Conservation (phyloP, 2,888 invertebrate species). For the Hemaris fuciformis region DNA sequence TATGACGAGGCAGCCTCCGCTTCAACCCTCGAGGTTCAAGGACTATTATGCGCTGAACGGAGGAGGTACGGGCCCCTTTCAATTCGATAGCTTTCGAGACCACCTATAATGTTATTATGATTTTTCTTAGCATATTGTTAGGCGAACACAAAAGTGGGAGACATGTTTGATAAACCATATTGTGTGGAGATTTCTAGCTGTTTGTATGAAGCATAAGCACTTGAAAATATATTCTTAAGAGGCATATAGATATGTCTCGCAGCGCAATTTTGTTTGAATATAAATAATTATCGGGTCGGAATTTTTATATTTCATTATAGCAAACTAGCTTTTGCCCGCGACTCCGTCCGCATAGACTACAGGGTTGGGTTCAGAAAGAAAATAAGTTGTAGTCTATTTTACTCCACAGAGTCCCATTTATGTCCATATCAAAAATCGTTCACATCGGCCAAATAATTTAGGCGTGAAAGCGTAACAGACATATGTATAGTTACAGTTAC, state of each 20-base stretch:
- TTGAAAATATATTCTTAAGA: not conserved
- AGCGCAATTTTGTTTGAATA: no score
- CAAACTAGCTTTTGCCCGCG: no score
- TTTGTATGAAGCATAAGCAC: not conserved
- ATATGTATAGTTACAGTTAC: no score
- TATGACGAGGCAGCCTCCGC: not conserved
- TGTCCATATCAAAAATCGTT: no score
- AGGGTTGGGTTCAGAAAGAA: no score
- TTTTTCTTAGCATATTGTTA: slow-evolving; percentile 5
- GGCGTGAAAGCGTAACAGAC: no score
- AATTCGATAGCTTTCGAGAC: slow-evolving; percentile 2
- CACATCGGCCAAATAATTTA: no score
- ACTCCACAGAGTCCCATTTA: no score
- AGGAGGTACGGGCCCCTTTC: not conserved
- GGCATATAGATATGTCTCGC: not conserved
- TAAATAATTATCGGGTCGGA: no score
- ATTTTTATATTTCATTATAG: no score
- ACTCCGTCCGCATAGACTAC: no score
- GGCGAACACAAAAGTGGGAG: not conserved
- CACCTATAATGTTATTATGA: not conserved
- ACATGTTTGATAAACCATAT: not conserved
- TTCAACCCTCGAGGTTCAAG: not conserved
- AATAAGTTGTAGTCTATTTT: no score
- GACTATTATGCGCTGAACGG: not conserved
- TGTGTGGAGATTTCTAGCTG: not conserved